Percentiles rank a stretch among this genome's conserved stretches.
phyloP scores from a whole-genome alignment of 2,888 invertebrate genomes.

The Cephonodes hylas region DNA sequence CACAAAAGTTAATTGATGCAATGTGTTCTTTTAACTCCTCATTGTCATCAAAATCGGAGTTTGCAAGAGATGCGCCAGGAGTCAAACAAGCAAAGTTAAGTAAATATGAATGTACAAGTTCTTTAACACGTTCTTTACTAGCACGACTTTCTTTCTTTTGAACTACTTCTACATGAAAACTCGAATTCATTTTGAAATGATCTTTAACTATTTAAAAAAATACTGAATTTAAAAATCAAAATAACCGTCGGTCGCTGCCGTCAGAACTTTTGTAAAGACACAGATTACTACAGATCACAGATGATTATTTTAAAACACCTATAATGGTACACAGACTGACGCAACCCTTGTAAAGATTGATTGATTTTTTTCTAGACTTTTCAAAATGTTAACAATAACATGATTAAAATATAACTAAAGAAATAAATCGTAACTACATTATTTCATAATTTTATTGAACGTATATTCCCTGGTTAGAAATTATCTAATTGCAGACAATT shows the following conservation, averaged over 20 bases:
- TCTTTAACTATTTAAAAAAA: no score
- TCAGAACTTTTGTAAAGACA: not conserved
- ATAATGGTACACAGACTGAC: no score
- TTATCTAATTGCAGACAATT: no score
- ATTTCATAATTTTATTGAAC: no score
- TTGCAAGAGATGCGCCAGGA: conserved; percentile 51
- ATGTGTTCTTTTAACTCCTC: conserved; percentile 55
- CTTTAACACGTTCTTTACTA: conserved; percentile 49
- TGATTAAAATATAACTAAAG: no score
- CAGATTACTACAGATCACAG: not conserved
- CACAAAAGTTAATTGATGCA: conserved; percentile 58
- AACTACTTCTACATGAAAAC: conserved; percentile 66
- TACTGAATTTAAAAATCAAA: not conserved
- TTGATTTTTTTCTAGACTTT: no score
- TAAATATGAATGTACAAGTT: conserved; percentile 52
- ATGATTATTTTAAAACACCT: no score
- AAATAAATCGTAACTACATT: no score
- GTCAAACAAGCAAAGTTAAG: conserved; percentile 48
- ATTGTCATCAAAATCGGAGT: conserved; percentile 48
- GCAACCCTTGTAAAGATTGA: no score
- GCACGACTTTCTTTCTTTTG: conserved; percentile 57
- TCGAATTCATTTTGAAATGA: conserved; percentile 41
- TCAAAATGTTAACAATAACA: no score
- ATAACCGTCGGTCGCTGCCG: not conserved
- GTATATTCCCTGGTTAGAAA: no score